Conservation (phyloP, 92 coral and sea anemone genomes). For the Scolanthus callimorphus region DNA sequence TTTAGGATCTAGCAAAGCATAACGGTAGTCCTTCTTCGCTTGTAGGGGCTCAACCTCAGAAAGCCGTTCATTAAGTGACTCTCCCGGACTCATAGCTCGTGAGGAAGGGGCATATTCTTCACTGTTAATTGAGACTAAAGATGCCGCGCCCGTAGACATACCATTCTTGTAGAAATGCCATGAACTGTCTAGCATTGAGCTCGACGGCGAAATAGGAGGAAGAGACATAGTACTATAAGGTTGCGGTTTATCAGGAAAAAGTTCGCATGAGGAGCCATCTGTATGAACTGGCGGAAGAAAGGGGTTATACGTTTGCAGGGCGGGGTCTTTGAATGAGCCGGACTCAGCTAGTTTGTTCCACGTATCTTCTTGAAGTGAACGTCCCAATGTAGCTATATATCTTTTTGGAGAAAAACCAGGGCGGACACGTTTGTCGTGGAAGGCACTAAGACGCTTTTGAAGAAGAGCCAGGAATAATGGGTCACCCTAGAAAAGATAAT, state of each 20-base stretch:
- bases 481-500: conserved; percentile 73
- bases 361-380: conserved; percentile 67
- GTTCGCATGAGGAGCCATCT: conserved; percentile 34
- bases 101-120: conserved; percentile 82
- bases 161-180: conserved; percentile 90
- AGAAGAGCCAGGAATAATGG: conserved; percentile 90
- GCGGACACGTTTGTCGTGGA: conserved; percentile 68
- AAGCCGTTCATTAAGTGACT: conserved; percentile 68
- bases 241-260: conserved; percentile 78
- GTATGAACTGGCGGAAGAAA: conserved; percentile 43
- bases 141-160: conserved; percentile 94
- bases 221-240: conserved; percentile 98
- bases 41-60: conserved; percentile 77
- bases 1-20: conserved; percentile 53
- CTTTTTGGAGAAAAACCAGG: conserved; percentile 99
- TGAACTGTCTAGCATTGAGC: conserved; percentile 88
- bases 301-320: conserved; percentile 39
- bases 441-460: conserved; percentile 66
- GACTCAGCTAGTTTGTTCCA: conserved; percentile 79
- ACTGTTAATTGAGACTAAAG: conserved; percentile 78
- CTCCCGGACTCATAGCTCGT: conserved; percentile 81
- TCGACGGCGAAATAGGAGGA: conserved; percentile 96
- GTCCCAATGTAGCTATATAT: conserved; percentile 82
- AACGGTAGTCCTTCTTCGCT: conserved; percentile 43
- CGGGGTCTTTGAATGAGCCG: conserved; percentile 77